Percentiles rank a stretch among this genome's conserved stretches.
phyloP scores from a whole-genome alignment of 2,797 vertebrate genomes.

The Aselliscus stoliczkanus region DNA sequence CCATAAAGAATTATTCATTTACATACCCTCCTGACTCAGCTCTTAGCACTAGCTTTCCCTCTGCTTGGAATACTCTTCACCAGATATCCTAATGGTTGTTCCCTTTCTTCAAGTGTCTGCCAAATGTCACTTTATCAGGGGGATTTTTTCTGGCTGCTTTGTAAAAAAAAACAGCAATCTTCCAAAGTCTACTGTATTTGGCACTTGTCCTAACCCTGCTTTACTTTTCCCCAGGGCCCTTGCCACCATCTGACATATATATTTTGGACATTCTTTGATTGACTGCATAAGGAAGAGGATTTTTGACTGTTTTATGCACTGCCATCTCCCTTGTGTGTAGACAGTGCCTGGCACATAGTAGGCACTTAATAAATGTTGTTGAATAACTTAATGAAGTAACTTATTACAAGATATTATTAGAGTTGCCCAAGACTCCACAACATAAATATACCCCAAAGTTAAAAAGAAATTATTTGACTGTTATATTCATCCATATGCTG shows the following conservation, averaged over 20 bases:
- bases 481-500: background rate
- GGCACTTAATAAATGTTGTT: background rate
- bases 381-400: background rate
- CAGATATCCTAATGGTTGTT: background rate
- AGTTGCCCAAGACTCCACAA: background rate
- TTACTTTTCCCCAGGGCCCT: background rate
- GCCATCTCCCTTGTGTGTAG: background rate
- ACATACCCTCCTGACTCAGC: background rate
- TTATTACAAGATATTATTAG: background rate
- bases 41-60: background rate
- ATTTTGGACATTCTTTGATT: background rate
- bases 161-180: background rate
- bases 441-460: background rate
- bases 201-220: background rate
- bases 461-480: slow-evolving; percentile 12
- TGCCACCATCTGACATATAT: background rate
- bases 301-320: background rate
- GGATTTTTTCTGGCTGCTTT: background rate
- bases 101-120: background rate
- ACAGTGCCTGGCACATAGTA: background rate
- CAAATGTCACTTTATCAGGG: background rate
- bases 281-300: background rate
- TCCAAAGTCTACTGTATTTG: background rate
- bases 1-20: background rate
- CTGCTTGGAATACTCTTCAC: background rate